These are phyloP conservation scores for Asarcornis scutulata DNA, from an alignment of 2,113 vertebrate species.

Conservation along the genomic window DNA sequence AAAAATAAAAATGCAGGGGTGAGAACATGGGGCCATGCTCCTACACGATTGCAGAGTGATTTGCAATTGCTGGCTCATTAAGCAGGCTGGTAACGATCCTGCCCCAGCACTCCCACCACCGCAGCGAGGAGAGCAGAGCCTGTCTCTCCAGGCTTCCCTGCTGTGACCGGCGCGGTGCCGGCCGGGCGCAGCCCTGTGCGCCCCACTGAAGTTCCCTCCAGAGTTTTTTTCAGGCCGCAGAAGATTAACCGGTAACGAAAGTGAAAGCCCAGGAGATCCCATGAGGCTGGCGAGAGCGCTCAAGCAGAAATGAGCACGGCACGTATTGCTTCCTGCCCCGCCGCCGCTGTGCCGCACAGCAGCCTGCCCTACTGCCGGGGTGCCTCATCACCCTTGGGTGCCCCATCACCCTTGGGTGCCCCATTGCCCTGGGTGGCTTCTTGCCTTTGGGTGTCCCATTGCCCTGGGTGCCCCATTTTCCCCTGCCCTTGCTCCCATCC, in stretches of 20 bases:
- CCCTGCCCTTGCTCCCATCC: background rate
- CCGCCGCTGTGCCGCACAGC: background rate
- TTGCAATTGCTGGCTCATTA: fast-evolving
- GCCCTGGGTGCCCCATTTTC: no score
- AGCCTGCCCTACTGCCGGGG: background rate
- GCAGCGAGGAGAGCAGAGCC: fast-evolving
- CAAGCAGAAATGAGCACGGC: slow-evolving; percentile 28
- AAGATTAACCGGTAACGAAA: slow-evolving; percentile 42
- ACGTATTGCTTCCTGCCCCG: slow-evolving; percentile 60
- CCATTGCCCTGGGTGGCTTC: background rate
- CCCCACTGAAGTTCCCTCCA: background rate
- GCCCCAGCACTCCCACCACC: background rate
- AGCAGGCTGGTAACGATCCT: fast-evolving
- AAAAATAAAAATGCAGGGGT: background rate
- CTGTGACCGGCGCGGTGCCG: no score
- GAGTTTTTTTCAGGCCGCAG: background rate
- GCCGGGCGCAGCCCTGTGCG: background rate
- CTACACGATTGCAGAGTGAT: background rate
- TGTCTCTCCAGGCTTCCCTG: fast-evolving
- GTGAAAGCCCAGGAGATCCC: slow-evolving; percentile 69
- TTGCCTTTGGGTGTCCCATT: no score
- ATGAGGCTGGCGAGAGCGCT: background rate
- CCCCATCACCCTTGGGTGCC: background rate
- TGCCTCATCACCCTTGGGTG: background rate
- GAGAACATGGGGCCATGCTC: background rate